Evolutionary conservation across 2,113 vertebrate species (phyloP), one percentile per base, ranked within the genome.

Genomic region (Cryptotis parvus): DNA sequence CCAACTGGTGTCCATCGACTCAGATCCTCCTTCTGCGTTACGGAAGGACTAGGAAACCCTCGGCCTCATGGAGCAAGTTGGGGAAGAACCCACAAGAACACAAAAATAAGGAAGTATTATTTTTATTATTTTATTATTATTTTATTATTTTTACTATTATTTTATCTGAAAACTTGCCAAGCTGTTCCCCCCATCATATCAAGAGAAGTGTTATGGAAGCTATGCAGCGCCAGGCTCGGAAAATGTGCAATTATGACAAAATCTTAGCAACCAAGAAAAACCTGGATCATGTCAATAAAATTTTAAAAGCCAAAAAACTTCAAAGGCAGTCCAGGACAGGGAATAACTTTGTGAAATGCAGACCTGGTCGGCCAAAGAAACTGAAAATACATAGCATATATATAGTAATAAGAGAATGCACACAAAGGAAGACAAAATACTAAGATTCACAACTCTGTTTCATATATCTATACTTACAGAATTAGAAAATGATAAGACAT

Each of bases 321-420:
- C 98, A 98, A 84, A 96, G 98, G 91, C 98, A 98, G 95, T 96
- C 98, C 8, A 94, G 98, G 83, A 98, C 98, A 0, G 98, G 98
- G 26, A 98, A 98, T 91, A 98, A 98, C 78, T 98, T 98, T 29
- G 99, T 98, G 89, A 99, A 99, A 97, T 98, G 99, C 31, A 96
- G 99, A 90, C 99, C 99, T 0, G 99, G 99, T 2, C 96, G 99
- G 90, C 99, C 99, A 63, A 97, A 99, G 91, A 99, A 99, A 89
- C n/a, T n/a, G n/a, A n/a, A n/a, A n/a, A n/a, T 77, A 73, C 58
- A 37, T 58, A 26, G 12, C 0, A 58, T 76, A 27, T 24, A 73
- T 70, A 72, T 75, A 18, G 27, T 75, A 4, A 18, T 65, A 84
- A 77, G 15, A 52, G 49, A 68, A 12, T 35, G 41, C 43, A 6